Base-by-base conservation (phyloP, 2,113 vertebrate genomes). In the Acrocephalus kingi region DNA sequence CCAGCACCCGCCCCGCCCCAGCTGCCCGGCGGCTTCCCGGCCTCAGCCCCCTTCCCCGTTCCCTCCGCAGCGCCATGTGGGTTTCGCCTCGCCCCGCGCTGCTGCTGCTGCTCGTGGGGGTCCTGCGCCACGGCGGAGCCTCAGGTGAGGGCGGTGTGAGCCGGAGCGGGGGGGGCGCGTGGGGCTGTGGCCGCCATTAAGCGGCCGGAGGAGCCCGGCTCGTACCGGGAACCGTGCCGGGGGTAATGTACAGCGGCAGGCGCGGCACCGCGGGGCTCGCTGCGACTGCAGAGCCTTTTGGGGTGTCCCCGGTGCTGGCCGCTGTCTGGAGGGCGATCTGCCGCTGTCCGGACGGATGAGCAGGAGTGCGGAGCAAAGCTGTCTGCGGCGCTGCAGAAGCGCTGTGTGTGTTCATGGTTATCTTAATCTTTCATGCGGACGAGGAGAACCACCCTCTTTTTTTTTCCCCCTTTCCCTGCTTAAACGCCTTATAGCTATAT, bases 51-150 rank as follows among this genome's bases (percentile, higher is more conserved):
- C 7, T 7, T 14, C 6, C 13, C 4, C 2, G 18, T 4, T 43
- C 27, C 2, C 3, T 64, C 1, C 3, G 9, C 41, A 33, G 76
- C 48, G 37, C 48, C 19, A 96, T 96, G 95, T 8, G 51, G 30
- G 3, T 83, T 1, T 7, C 0, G 0, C 1, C 1, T 7, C 2
- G 3, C 7, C 4, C 52, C 4, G 6, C 45, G 43, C 13, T 91
- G 67, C 16, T 95, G 3, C 22, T 71, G 51, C 56, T 71, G 56
- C 23, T 95, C 14, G 3, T 73, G 86, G 83, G 63, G 54, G 31
- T 68, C 31, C 51, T 85, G n/a, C 45, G 79, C 35, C 28, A 14
- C 2, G 69, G 74, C 4, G 45, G 30, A 1, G 75, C 87, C 51
- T 77, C 75, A 88, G 94, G 94, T 94, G 79, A 84, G 92, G 6